Conservation (phyloP, 2,113 vertebrate genomes). For the Xiphophorus hellerii region DNA sequence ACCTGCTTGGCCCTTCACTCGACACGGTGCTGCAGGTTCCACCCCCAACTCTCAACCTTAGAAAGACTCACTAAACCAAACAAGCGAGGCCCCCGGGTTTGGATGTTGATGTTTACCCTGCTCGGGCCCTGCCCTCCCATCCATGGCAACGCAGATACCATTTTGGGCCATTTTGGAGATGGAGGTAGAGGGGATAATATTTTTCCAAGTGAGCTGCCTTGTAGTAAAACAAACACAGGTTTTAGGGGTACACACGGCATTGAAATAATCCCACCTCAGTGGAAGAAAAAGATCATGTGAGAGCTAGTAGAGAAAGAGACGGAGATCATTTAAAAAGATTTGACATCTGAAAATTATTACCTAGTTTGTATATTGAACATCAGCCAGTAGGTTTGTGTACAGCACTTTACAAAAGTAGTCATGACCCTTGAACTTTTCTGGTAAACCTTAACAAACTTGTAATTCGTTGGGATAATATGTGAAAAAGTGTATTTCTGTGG, state of each 20-base stretch:
- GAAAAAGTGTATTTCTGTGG: no score
- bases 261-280: slow-evolving; percentile 64
- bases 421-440: no score
- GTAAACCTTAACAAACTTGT: no score
- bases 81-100: slow-evolving; percentile 40
- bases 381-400: no score
- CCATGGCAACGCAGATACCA: slow-evolving; percentile 66
- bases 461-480: no score
- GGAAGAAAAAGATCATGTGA: slow-evolving; percentile 25
- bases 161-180: slow-evolving; percentile 58
- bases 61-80: slow-evolving; percentile 53
- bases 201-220: slow-evolving; percentile 67
- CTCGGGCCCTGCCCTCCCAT: slow-evolving; percentile 44
- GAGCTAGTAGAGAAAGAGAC: neutral
- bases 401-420: no score
- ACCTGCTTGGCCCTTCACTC: slow-evolving; percentile 67
- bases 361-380: no score
- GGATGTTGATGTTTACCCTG: slow-evolving; percentile 73
- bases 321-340: neutral
- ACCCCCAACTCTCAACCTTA: slow-evolving; percentile 28
- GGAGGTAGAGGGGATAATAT: slow-evolving; percentile 68
- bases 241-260: slow-evolving; percentile 50
- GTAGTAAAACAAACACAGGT: slow-evolving; percentile 71
- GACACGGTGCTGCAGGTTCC: slow-evolving; percentile 50
- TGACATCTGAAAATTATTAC: neutral